A percentile compares a stretch with the other conserved stretches of the same genome.
Conservation (phyloP, 2,797 vertebrate species). For the Hippoglossus hippoglossus region DNA sequence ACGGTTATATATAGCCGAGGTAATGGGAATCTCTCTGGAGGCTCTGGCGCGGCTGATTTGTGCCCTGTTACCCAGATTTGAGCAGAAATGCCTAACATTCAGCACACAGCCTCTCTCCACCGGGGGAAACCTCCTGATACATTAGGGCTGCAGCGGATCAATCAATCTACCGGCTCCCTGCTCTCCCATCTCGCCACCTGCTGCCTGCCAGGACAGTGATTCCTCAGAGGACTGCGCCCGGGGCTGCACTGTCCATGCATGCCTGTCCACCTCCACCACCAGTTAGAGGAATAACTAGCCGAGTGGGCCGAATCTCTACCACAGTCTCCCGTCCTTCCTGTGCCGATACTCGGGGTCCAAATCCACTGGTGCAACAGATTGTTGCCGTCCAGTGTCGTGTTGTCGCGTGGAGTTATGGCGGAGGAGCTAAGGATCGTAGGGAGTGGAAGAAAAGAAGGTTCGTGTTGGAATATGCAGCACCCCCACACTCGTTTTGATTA, state of each 20-base stretch:
- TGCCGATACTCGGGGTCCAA: conserved; percentile 9
- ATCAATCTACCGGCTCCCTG: conserved; percentile 64
- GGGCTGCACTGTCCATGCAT: conserved; percentile 35
- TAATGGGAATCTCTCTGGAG: conserved; percentile 79
- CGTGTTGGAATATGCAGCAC: conserved; percentile 48
- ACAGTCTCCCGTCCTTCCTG: background rate
- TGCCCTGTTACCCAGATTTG: conserved; percentile 61
- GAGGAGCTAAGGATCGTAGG: conserved; percentile 42
- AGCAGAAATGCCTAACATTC: conserved; percentile 63
- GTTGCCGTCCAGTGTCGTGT: conserved; percentile 10
- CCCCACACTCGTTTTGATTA: conserved; percentile 80
- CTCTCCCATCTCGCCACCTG: conserved; percentile 51
- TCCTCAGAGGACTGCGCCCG: conserved; percentile 47
- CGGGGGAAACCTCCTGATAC: conserved; percentile 72
- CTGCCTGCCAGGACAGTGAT: conserved; percentile 64
- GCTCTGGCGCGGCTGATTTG: conserved; percentile 67
- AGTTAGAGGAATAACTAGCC: conserved; percentile 38
- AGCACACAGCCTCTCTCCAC: conserved; percentile 58
- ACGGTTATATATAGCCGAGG: conserved; percentile 79
- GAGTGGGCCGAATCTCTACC: conserved; percentile 12
- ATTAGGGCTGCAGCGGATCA: conserved; percentile 77
- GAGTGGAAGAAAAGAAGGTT: conserved; percentile 35
- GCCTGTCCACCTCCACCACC: conserved; percentile 44
- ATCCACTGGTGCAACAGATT: conserved; percentile 30
- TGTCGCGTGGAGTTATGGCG: conserved; percentile 51